Evolutionary conservation across 2,888 invertebrate species (phyloP).

Genomic region (Harpagoxenus sublaevis): DNA sequence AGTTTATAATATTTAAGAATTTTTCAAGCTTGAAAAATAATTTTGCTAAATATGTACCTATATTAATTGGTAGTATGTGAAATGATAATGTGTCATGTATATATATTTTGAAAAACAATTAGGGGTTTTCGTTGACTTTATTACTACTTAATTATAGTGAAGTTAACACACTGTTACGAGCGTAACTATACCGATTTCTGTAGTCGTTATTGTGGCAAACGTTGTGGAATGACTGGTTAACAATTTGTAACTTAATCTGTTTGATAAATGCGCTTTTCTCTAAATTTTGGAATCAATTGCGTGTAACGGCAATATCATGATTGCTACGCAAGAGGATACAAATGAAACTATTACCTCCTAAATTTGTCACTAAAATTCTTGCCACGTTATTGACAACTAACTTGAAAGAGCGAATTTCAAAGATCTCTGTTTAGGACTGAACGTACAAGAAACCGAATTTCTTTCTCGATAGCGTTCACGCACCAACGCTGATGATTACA

Average conservation of each 20-base stretch:
- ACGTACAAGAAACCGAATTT: no score
- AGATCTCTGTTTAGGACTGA: no score
- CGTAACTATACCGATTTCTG: constrained; percentile 39
- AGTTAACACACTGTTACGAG: constrained; percentile 61
- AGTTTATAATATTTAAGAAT: not conserved
- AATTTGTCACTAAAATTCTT: no score
- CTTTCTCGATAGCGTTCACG: no score
- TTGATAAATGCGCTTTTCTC: no score
- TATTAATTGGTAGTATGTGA: not conserved
- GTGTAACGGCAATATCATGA: no score
- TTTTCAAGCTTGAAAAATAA: not conserved
- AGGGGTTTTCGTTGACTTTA: constrained; percentile 51
- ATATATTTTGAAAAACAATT: constrained; percentile 36
- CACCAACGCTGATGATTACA: no score
- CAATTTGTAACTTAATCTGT: constrained; percentile 49
- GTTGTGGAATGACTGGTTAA: constrained; percentile 69
- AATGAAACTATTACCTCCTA: no score
- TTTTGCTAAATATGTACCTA: not conserved
- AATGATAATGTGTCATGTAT: not conserved
- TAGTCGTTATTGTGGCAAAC: constrained; percentile 63
- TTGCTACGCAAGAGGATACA: no score
- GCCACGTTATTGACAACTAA: no score
- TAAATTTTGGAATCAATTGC: no score
- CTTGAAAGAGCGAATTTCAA: no score
- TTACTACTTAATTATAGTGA: constrained; percentile 65